Conservation (phyloP, 2,113 vertebrate species). For the Zosterops hypoxanthus region DNA sequence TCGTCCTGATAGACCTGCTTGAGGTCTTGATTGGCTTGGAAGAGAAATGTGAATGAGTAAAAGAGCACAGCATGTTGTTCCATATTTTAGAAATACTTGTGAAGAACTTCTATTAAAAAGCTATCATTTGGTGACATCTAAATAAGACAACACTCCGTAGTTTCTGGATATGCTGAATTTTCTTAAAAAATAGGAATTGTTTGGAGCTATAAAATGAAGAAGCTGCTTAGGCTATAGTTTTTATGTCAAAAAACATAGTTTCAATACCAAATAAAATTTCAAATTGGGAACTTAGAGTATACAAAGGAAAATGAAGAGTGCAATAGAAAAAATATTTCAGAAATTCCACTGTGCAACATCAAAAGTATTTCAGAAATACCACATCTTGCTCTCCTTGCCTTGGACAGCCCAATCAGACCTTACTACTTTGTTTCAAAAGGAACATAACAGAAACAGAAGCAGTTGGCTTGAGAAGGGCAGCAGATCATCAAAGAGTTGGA, state of each 20-base stretch:
- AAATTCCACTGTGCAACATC: not conserved
- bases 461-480: not conserved
- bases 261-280: not conserved
- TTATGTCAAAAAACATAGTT: not conserved
- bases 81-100: not conserved
- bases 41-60: not conserved
- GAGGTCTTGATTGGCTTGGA: not conserved
- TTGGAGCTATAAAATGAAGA: not conserved
- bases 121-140: not conserved
- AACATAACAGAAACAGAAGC: not conserved
- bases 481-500: not conserved
- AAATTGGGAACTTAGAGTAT: not conserved
- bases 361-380: not conserved
- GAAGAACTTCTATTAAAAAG: not conserved
- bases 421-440: not conserved
- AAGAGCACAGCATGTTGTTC: not conserved
- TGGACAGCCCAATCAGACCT: not conserved
- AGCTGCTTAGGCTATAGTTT: not conserved
- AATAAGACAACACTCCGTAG: not conserved
- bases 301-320: not conserved
- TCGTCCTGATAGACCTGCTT: not conserved
- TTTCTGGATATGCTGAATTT: not conserved
- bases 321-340: not conserved
- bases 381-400: not conserved
- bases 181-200: not conserved